Evolutionary conservation across 1,140 invertebrate genomes (phyloP), one percentile per base, ranked within the genome.

Genomic region (Drosophila subobscura): DNA sequence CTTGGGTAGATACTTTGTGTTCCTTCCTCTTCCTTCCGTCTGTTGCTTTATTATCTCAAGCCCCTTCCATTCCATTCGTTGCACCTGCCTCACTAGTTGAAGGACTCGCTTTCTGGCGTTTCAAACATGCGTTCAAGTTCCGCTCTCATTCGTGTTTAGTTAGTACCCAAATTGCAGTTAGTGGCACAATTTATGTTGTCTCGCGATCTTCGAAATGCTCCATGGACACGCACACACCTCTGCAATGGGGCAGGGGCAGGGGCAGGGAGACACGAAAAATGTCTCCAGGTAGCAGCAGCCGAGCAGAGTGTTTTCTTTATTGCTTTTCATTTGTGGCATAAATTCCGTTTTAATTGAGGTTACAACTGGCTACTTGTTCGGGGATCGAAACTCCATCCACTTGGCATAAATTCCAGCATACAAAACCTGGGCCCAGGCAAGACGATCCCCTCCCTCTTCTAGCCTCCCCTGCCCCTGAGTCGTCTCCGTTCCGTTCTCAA

Each of bases 151-250:
- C 46, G 51, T 47, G 7, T 65, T 64, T 61, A 47, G 22, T 60
- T 73, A 76, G 68, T 73, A 68, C 56, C 63, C 10, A 54, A 58
- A 49, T 67, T 68, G 73, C 70, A 68, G 33, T 76, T 61, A 59
- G 81, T 76, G 77, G 70, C 67, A 84, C 67, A 86, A 68, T 86
- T 84, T 59, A 79, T 80, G 71, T 73, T 12, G 66, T 50, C 20
- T 22, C 20, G 45, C 67, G 60, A 72, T 59, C 77, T 45, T 42
- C 57, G 33, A 81, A 67, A 66, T 58, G 54, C 42, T 60, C 47
- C 64, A 65, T 66, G 67, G 55, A 80, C 79, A 85, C 78, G 79
- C 81, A 85, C 81, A 85, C 79, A 54, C 41, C 70, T 52, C 33
- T 29, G 41, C 41, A 51, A 57, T 37, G 23, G 20, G 8, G 23